Conservation (phyloP, 2,797 vertebrate genomes). For the Enteromius anoplus region DNA sequence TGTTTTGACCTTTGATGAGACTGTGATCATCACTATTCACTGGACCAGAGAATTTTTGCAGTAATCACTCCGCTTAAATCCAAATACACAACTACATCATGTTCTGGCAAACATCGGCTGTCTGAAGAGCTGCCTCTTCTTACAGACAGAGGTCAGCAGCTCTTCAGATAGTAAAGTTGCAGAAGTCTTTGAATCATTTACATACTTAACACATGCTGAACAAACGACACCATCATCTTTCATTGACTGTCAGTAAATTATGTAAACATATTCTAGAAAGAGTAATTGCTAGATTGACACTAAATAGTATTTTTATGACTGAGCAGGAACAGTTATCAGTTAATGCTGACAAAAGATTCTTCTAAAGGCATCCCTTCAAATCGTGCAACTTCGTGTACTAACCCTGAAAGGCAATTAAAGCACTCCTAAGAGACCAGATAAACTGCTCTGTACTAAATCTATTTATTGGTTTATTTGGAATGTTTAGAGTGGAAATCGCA, state of each 20-base stretch:
- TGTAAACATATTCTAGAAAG: background rate
- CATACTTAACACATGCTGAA: background rate
- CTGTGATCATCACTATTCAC: background rate
- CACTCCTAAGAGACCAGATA: background rate
- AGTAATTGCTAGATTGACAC: background rate
- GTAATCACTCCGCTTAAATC: background rate
- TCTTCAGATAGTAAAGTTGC: background rate
- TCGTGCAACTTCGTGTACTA: background rate
- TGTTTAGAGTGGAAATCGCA: background rate
- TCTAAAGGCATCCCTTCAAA: background rate
- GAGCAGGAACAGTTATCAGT: background rate
- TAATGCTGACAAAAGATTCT: background rate
- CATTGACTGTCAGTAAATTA: background rate
- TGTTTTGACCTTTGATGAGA: conserved; percentile 3
- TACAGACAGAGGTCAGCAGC: background rate
- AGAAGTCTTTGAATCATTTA: background rate
- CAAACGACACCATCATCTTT: background rate
- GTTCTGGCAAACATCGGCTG: conserved; percentile 8
- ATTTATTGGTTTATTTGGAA: background rate
- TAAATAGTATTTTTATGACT: background rate
- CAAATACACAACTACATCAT: background rate
- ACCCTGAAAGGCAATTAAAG: background rate
- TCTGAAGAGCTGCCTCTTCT: background rate
- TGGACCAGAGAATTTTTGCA: background rate
- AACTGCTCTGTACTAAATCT: background rate